phyloP scores from a whole-genome alignment of 2,888 invertebrate genomes.

The Ametastegia equiseti region DNA sequence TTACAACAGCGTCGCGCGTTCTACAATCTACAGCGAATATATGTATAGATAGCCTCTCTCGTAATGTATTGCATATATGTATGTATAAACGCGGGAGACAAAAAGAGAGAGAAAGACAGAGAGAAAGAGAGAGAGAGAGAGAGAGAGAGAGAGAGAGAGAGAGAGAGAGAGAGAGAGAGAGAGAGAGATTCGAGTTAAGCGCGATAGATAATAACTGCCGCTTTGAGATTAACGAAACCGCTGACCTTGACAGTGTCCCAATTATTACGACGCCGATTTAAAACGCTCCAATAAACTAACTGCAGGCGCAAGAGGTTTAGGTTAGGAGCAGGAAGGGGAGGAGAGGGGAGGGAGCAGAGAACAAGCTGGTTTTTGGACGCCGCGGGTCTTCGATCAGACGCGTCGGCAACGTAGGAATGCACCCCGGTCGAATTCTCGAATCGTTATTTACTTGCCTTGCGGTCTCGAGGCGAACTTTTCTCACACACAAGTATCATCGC shows the following conservation, averaged over 20 bases:
- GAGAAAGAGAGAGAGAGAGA: no score
- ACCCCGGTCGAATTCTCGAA: neutral
- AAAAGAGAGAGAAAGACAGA: no score
- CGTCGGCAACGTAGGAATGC: slow-evolving; percentile 18
- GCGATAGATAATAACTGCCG: neutral
- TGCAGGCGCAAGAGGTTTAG: no score
- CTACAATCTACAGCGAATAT: no score
- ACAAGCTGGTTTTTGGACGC: neutral
- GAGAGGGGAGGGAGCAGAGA: no score
- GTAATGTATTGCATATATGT: no score
- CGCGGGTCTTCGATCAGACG: neutral
- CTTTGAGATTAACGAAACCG: slow-evolving; percentile 19
- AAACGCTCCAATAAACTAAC: slow-evolving; percentile 7
- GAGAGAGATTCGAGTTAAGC: neutral
- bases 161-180: no score
- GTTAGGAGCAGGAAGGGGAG: no score
- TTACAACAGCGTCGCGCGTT: neutral
- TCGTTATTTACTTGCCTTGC: neutral
- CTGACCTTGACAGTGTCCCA: slow-evolving; percentile 37
- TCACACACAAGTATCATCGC: neutral
- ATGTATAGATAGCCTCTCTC: no score
- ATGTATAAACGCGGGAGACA: no score
- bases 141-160: no score
- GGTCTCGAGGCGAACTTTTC: no score
- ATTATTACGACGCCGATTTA: slow-evolving; percentile 17